Conservation (phyloP, 2,797 vertebrate species). For the Synaphobranchus kaupii region DNA sequence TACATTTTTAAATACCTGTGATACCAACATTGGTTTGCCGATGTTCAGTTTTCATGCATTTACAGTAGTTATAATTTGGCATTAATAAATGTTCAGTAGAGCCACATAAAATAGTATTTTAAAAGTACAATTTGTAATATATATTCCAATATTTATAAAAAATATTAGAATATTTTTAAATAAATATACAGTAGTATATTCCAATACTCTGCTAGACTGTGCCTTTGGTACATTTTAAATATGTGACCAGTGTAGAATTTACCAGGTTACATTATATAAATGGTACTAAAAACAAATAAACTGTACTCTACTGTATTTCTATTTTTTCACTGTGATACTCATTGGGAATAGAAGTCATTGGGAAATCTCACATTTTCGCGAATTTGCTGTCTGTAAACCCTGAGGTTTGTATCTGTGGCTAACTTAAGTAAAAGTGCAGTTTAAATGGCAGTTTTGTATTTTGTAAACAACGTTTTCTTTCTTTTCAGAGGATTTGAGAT, state of each 20-base stretch:
- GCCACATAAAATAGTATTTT: not conserved
- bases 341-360: not conserved
- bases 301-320: too few relatives aligned
- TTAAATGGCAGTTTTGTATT: not conserved
- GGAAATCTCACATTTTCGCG: not conserved
- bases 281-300: too few relatives aligned
- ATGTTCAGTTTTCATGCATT: not conserved
- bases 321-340: too few relatives aligned
- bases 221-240: too few relatives aligned
- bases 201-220: too few relatives aligned
- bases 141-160: too few relatives aligned
- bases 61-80: not conserved
- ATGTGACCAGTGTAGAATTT: too few relatives aligned
- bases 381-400: not conserved
- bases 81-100: not conserved
- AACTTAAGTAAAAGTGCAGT: not conserved
- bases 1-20: not conserved
- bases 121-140: too few relatives aligned
- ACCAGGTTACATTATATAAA: too few relatives aligned
- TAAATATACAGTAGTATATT: too few relatives aligned
- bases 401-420: not conserved
- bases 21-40: not conserved
- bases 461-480: conserved; percentile 9
- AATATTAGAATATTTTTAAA: too few relatives aligned
- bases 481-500: not conserved